These are phyloP conservation scores for Corvus moneduloides DNA, from an alignment of 2,113 vertebrate genomes.

Conservation along the genomic window DNA sequence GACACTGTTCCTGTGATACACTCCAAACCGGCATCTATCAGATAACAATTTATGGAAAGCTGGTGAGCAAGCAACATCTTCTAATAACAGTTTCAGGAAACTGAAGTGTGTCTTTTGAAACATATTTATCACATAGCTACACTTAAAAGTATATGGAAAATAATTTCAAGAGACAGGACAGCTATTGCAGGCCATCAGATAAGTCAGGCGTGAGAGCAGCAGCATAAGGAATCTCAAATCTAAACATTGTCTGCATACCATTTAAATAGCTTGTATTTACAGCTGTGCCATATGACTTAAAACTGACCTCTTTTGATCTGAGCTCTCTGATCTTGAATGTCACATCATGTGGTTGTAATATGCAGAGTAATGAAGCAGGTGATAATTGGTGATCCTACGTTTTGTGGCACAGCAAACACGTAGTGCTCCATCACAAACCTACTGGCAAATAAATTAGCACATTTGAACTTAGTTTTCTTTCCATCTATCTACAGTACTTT, in stretches of 20 bases:
- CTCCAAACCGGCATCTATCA: background rate
- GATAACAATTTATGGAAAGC: background rate
- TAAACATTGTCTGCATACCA: background rate
- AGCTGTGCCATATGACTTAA: background rate
- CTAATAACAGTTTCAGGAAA: background rate
- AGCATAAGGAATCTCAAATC: constrained; percentile 10
- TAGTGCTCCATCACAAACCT: background rate
- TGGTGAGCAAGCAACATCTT: background rate
- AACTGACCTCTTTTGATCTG: background rate
- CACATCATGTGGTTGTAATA: background rate
- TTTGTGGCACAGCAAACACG: background rate
- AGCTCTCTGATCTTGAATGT: background rate
- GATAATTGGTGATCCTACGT: background rate
- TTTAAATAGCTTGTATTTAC: background rate
- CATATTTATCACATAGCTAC: background rate
- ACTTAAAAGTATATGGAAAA: background rate
- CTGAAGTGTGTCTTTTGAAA: background rate
- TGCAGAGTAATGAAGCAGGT: background rate
- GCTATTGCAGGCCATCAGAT: background rate
- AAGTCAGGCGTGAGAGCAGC: background rate
- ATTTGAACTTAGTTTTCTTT: background rate
- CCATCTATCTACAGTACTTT: background rate
- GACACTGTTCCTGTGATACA: background rate
- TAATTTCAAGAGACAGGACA: background rate
- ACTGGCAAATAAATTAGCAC: background rate